Evolutionary conservation across 2,113 vertebrate species (phyloP).

Genomic region (Henicopernis longicauda): DNA sequence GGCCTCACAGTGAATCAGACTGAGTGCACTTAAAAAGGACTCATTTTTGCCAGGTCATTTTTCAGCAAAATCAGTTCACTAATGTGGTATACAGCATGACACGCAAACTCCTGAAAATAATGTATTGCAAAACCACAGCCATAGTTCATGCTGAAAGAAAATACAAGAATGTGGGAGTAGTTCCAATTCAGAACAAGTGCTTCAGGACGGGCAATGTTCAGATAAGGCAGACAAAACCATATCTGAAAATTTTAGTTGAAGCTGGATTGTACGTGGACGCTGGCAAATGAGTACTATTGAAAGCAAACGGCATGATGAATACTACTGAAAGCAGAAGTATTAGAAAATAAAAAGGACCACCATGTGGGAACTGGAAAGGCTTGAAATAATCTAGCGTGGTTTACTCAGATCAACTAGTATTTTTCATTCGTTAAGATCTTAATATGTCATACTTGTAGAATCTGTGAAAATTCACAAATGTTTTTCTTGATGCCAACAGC

Average conservation of each 20-base stretch:
- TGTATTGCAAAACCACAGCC: neutral
- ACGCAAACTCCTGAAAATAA: neutral
- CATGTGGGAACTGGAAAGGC: neutral
- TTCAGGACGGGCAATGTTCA: neutral
- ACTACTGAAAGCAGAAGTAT: neutral
- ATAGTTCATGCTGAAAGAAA: neutral
- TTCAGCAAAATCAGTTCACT: neutral
- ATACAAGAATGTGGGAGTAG: neutral
- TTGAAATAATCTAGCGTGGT: neutral
- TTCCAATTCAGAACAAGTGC: neutral
- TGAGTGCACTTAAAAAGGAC: neutral
- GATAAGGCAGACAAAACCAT: neutral
- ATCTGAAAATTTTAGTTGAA: neutral
- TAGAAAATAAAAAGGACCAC: neutral
- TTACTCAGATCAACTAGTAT: neutral
- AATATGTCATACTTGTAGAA: neutral
- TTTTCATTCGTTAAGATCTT: neutral
- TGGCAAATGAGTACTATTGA: neutral
- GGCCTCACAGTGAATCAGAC: neutral
- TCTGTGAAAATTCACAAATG: neutral
- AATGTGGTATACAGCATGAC: neutral
- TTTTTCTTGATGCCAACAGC: neutral
- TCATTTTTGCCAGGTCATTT: conserved; percentile 24
- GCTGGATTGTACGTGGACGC: neutral
- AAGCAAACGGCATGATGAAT: neutral